Evolutionary conservation across 2,888 invertebrate genomes (phyloP), one percentile per base, ranked within the genome.

Genomic region (Rhorus exstirpatorius): DNA sequence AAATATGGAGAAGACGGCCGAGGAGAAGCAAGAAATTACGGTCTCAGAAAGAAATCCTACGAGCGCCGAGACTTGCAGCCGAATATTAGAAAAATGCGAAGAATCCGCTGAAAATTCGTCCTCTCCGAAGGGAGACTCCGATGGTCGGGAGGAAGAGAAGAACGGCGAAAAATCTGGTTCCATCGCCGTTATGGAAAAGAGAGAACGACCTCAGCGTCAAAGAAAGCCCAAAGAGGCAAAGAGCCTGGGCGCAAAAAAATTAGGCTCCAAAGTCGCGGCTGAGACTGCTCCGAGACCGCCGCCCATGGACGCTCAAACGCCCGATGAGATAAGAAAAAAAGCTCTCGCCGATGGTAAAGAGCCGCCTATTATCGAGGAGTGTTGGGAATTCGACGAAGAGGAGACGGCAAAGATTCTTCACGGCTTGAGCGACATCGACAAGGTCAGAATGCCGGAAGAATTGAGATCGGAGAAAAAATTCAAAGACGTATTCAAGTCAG

Each of bases 321-420:
- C 71, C 7, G 68, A 78, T 0, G 81, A 85, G n/a, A 68, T 81
- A 24, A 67, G 77, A 53, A 83, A 21, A 51, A 83, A 80, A 58
- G 71, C 75, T 21, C 31, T 61, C 4, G 76, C 83, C 1, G 55
- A 84, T 8, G 81, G 63, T 17, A 83, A 86, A 58, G 85, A 87
- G 41, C 86, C 86, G 65, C 87, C 92, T 10, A 93, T 94, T 72
- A 94, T 94, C 0, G 94, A 94, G 53, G 94, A 94, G 94, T 84
- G 93, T 94, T 86, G 94, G 94, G 94, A 94, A 31, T 89, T 88
- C 79, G 82, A 93, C 60, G 94, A 94, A 46, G 93, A 93, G 4
- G 87, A 89, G 83, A 87, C 79, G 3, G 81, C 80, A 19, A 74
- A 79, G 38, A 84, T 86, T 46, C 78, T 86, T 1, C 41, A 80